Conservation (phyloP, 2,113 vertebrate species). For the Fukomys damarensis region DNA sequence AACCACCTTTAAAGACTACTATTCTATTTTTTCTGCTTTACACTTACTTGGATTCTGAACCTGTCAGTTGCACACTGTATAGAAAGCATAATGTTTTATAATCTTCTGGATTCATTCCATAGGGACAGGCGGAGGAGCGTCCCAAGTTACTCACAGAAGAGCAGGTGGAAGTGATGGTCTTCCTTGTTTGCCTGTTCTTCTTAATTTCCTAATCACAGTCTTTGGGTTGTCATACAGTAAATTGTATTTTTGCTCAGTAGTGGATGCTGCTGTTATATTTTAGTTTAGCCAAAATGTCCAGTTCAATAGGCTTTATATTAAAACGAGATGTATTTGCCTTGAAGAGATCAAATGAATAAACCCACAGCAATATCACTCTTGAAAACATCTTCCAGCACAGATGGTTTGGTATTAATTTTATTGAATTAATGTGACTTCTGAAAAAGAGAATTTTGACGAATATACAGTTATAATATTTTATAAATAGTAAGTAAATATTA, state of each 20-base stretch:
- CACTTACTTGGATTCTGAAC: constrained; percentile 40
- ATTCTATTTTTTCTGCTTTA: constrained; percentile 32
- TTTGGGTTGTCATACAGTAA: not conserved
- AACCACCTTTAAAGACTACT: constrained; percentile 43
- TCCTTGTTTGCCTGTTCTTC: not conserved
- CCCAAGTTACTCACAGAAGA: not conserved
- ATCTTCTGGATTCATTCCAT: not conserved
- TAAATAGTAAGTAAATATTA: not conserved
- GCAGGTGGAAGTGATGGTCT: fast-evolving
- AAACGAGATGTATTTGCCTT: not conserved
- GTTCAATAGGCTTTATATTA: not conserved
- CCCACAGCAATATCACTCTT: not conserved
- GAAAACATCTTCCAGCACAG: not conserved
- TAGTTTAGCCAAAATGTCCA: not conserved
- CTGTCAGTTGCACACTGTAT: not conserved
- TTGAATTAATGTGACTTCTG: not conserved
- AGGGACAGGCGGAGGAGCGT: not conserved
- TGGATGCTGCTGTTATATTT: not conserved
- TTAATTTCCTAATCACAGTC: not conserved
- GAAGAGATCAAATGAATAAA: not conserved
- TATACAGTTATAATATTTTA: not conserved
- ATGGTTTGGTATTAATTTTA: not conserved
- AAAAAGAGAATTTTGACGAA: not conserved
- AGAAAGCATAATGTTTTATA: not conserved
- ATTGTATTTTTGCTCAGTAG: constrained; percentile 4